Percentiles rank a stretch among this genome's conserved stretches.
phyloP scores from a whole-genome alignment of 2,797 vertebrate genomes.

The Melopsittacus undulatus region DNA sequence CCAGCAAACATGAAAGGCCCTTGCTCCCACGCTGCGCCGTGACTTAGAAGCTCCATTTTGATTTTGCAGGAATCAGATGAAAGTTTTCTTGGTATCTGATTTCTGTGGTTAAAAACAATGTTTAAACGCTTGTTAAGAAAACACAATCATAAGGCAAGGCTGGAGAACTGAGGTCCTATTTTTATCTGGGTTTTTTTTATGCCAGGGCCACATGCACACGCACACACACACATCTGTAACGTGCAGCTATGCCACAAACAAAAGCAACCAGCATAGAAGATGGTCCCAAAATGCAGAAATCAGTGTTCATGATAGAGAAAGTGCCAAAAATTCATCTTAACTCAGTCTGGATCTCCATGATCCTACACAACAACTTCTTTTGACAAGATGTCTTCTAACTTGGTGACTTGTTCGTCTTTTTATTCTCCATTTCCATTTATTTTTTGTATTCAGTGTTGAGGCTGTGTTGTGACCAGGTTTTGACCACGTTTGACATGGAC shows the following conservation, averaged over 20 bases:
- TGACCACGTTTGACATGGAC: accelerated
- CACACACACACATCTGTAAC: accelerated
- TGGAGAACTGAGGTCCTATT: slow-evolving; percentile 35
- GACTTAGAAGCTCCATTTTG: slow-evolving; percentile 61
- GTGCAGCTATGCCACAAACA: neutral
- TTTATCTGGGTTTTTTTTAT: neutral
- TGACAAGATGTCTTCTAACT: neutral
- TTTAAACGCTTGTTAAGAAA: neutral
- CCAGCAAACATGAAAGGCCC: neutral
- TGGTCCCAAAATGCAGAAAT: neutral
- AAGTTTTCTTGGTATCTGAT: slow-evolving; percentile 68
- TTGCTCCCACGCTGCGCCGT: slow-evolving; percentile 1
- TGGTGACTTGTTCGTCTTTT: neutral
- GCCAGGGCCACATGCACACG: accelerated
- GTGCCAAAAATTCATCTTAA: neutral
- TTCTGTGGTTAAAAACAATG: slow-evolving; percentile 68
- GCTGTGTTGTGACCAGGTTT: neutral
- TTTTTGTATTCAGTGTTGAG: neutral
- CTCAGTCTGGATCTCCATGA: neutral
- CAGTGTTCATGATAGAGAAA: accelerated
- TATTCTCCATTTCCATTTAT: neutral
- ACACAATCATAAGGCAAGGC: neutral
- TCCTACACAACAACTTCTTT: neutral
- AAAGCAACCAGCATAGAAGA: accelerated
- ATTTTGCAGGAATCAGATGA: slow-evolving; percentile 66